phyloP scores from a whole-genome alignment of 2,888 invertebrate genomes.

The Leptinotarsa peninsularis region DNA sequence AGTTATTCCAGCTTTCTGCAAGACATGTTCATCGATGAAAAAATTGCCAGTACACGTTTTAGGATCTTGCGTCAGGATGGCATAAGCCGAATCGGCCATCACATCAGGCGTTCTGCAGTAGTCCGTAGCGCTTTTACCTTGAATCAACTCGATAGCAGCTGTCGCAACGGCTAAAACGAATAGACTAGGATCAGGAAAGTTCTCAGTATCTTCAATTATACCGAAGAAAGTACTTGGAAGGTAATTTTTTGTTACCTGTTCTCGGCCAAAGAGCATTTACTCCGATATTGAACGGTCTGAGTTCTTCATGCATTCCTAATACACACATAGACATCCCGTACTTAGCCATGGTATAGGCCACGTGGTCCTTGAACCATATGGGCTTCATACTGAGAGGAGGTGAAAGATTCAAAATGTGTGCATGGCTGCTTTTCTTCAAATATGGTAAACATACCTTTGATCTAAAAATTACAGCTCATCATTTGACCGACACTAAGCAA shows the following conservation, averaged over 20 bases:
- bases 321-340: constrained; percentile 99
- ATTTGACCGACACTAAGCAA: too few species aligned
- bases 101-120: constrained; percentile 85
- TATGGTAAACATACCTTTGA: constrained; percentile 92
- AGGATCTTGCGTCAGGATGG: constrained; percentile 82
- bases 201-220: neutral
- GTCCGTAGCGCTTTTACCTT: constrained; percentile 74
- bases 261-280: constrained; percentile 98
- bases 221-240: neutral
- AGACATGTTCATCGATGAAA: constrained; percentile 90
- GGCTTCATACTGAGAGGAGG: constrained; percentile 92
- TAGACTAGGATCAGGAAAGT: neutral
- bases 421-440: constrained; percentile 86
- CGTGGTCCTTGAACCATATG: constrained; percentile 90
- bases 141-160: constrained; percentile 91
- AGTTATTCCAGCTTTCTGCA: constrained; percentile 81
- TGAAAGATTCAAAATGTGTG: constrained; percentile 94
- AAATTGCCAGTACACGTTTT: constrained; percentile 88
- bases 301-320: constrained; percentile 96
- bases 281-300: constrained; percentile 83
- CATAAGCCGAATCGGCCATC: constrained; percentile 90
- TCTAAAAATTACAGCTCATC: constrained; percentile 67
- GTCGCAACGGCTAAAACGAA: constrained; percentile 83
- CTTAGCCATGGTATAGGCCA: constrained; percentile 98
- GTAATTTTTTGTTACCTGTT: constrained; percentile 73